Conservation (phyloP, 1,140 invertebrate species). For the Pseudomyrmex dendroicus region DNA sequence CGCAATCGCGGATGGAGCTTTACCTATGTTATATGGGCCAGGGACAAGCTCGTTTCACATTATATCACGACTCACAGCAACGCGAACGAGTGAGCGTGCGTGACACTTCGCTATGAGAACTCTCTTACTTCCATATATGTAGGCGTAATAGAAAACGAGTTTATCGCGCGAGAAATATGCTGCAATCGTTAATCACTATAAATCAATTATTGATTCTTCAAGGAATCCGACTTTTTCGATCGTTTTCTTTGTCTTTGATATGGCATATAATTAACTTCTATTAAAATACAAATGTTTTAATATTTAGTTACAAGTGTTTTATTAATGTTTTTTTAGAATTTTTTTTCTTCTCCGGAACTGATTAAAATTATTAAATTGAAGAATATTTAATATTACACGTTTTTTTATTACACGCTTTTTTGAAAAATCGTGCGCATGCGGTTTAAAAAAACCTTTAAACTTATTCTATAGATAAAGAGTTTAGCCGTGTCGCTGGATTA, state of each 20-base stretch:
- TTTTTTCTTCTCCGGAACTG: too few species aligned
- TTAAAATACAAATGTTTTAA: too few species aligned
- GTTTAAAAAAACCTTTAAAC: too few species aligned
- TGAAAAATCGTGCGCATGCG: too few species aligned
- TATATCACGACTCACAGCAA: conserved; percentile 49
- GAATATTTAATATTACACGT: too few species aligned
- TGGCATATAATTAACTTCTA: background rate
- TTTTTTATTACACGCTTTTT: too few species aligned
- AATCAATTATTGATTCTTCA: background rate
- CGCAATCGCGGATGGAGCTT: conserved; percentile 76
- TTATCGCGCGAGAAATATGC: background rate
- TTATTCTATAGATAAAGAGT: too few species aligned
- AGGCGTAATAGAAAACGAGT: conserved; percentile 4
- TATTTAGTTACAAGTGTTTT: too few species aligned
- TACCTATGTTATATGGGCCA: conserved; percentile 77
- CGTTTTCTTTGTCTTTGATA: background rate
- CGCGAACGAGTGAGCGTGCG: conserved; percentile 17
- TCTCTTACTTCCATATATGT: conserved; percentile 28
- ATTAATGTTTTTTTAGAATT: background rate
- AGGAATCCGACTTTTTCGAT: background rate
- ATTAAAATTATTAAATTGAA: too few species aligned
- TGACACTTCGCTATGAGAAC: conserved; percentile 10
- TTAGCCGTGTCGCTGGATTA: background rate
- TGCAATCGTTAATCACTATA: background rate
- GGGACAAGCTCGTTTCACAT: conserved; percentile 73